These are phyloP conservation scores for Ptychobarbus kaznakovi DNA, from an alignment of 2,797 vertebrate species.

Conservation along the genomic window DNA sequence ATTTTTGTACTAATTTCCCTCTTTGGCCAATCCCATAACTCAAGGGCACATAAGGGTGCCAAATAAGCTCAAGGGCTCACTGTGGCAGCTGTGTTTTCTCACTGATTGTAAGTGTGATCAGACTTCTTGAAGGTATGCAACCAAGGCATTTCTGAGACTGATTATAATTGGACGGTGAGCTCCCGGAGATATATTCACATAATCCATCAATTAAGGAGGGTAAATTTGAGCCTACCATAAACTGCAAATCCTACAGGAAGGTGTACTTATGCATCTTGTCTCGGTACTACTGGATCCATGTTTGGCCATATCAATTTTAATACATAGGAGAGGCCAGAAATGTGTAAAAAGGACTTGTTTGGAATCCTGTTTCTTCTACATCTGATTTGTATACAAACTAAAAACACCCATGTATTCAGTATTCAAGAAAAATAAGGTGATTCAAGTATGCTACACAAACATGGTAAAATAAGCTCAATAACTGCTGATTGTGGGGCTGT, in stretches of 20 bases:
- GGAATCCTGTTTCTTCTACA: background rate
- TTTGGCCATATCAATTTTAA: background rate
- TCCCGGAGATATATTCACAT: background rate
- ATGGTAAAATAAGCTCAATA: too few species aligned
- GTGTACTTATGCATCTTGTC: background rate
- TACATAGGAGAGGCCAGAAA: background rate
- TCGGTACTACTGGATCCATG: background rate
- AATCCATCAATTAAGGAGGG: background rate
- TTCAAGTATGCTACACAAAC: background rate
- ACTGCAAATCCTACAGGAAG: background rate
- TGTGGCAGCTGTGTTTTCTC: conserved; percentile 2
- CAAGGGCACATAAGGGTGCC: background rate
- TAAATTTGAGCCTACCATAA: background rate
- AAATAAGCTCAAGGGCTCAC: background rate
- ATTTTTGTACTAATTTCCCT: background rate
- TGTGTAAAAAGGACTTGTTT: background rate
- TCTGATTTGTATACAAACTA: background rate
- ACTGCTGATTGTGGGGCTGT: too few species aligned
- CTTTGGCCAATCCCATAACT: background rate
- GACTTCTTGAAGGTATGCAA: conserved; percentile 1
- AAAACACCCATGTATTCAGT: background rate
- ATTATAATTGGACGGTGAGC: background rate
- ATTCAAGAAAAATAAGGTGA: background rate
- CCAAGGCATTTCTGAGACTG: background rate
- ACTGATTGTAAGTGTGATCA: background rate